Base-by-base conservation (phyloP, 1,140 invertebrate genomes). In the Drosophila aff. region DNA sequence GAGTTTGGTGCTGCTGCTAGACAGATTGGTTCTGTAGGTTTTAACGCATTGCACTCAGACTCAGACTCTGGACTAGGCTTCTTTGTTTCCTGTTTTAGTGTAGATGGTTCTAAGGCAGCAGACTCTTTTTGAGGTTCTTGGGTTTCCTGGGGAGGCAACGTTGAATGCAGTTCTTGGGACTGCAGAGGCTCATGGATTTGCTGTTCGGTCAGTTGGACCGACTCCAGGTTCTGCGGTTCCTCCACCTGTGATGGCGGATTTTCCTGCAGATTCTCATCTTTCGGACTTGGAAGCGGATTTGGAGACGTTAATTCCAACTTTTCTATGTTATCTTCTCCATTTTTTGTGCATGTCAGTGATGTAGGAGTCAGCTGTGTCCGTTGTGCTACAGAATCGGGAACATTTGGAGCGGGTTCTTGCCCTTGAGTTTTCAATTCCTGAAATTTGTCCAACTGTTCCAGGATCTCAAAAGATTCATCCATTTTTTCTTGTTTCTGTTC, bases 1-100 rank as follows among this genome's bases (percentile, higher is more conserved):
- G 53, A 65, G 11, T 46, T 28, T 10, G 53, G 36, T 16, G 60
- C 38, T 46, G 67, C 55, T 58, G 44, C 16, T 44, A 36, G 36
- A 33, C 28, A 5, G 5, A 10, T 4, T 62, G 11, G 15, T 16
- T 36, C 23, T 8, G 31, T 13, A 9, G 50, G 28, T 21, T 75
- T 40, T 31, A 41, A 15, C 11, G 41, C 57, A 11, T 5, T 9
- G 3, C 13, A 5, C 4, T 18, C 23, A 16, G 28, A 18, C 8
- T 13, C n/a, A 15, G 26, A 13, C 13, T 31, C 46, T 50, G 40
- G 21, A 36, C 18, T 36, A 21, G 10, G 18, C 4, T 6, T 47
- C 8, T 65, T 8, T 18, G 55, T 26, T 36, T 62, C 15, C 28
- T 18, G 21, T 21, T 40, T 9, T 21, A 10, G 15, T 38, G 33